phyloP scores from a whole-genome alignment of 1,140 invertebrate species.

The Cyclina sinensis region DNA sequence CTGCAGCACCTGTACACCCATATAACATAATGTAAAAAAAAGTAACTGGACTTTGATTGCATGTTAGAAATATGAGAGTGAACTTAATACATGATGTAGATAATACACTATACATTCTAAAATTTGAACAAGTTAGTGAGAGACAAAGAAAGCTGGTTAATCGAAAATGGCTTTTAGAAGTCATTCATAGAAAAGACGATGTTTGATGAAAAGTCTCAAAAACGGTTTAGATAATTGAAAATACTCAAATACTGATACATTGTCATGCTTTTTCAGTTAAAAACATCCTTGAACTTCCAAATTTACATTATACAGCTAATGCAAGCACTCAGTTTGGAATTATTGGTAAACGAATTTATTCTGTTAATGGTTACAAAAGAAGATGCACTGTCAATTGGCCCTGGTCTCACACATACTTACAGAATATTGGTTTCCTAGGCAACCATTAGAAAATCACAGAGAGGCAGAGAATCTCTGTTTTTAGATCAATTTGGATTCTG shows the following conservation, averaged over 20 bases:
- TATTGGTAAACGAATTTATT: conserved; percentile 64
- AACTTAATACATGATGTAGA: too few species aligned
- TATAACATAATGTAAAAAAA: conserved; percentile 32
- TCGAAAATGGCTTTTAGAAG: too few species aligned
- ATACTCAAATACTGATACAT: too few species aligned
- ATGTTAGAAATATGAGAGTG: conserved; percentile 34
- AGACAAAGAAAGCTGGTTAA: too few species aligned
- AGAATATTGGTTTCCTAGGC: conserved; percentile 69
- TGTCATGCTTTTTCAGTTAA: too few species aligned
- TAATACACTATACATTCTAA: too few species aligned
- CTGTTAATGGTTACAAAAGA: conserved; percentile 52
- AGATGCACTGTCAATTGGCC: conserved; percentile 60
- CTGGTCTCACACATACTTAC: conserved; percentile 66
- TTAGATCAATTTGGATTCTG: conserved; percentile 64
- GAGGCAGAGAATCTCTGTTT: conserved; percentile 54
- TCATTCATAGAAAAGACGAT: too few species aligned
- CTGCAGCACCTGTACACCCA: conserved; percentile 42
- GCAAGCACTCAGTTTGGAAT: conserved; percentile 22
- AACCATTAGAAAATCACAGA: conserved; percentile 68
- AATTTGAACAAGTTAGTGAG: too few species aligned
- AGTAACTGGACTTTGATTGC: conserved; percentile 41
- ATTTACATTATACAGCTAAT: too few species aligned
- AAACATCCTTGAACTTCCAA: too few species aligned
- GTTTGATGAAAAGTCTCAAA: too few species aligned
- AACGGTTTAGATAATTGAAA: too few species aligned